These are phyloP conservation scores for Bucco capensis DNA, from an alignment of 2,113 vertebrate genomes.

Conservation along the genomic window DNA sequence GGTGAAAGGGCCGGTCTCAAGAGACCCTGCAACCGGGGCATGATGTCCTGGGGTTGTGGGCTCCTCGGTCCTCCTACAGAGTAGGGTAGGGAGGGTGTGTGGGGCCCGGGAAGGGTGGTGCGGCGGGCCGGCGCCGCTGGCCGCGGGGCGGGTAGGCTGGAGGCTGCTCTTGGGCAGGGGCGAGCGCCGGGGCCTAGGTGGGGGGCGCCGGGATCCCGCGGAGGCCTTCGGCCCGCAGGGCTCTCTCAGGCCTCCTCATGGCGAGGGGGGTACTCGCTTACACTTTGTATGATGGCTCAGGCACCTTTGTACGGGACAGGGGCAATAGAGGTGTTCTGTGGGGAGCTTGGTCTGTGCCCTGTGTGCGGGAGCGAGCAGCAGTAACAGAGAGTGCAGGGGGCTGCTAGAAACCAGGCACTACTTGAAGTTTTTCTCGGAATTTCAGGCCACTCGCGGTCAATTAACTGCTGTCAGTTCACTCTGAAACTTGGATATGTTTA, in stretches of 20 bases:
- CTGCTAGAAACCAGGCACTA: not conserved
- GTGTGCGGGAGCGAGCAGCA: not conserved
- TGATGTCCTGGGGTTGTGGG: not conserved
- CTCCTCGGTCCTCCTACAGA: not conserved
- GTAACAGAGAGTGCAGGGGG: not conserved
- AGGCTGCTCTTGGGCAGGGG: not conserved
- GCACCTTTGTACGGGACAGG: not conserved
- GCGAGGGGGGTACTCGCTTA: not conserved
- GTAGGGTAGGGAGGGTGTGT: not conserved
- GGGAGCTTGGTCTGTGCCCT: not conserved
- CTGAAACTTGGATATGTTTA: not conserved
- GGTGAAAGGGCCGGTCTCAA: not conserved
- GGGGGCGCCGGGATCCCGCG: not conserved
- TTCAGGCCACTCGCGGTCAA: not conserved
- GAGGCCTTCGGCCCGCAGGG: not conserved
- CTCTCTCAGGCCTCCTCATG: not conserved
- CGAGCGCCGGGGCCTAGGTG: not conserved
- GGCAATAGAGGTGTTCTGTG: fast-evolving
- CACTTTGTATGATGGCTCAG: not conserved
- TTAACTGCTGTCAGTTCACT: not conserved
- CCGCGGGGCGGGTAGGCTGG: not conserved
- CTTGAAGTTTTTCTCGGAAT: not conserved
- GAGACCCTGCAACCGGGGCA: not conserved
- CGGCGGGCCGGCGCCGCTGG: not conserved
- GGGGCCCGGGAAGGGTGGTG: not conserved